These are phyloP conservation scores for Phylloscopus collybita DNA, from an alignment of 2,797 vertebrate genomes.

Conservation along the genomic window DNA sequence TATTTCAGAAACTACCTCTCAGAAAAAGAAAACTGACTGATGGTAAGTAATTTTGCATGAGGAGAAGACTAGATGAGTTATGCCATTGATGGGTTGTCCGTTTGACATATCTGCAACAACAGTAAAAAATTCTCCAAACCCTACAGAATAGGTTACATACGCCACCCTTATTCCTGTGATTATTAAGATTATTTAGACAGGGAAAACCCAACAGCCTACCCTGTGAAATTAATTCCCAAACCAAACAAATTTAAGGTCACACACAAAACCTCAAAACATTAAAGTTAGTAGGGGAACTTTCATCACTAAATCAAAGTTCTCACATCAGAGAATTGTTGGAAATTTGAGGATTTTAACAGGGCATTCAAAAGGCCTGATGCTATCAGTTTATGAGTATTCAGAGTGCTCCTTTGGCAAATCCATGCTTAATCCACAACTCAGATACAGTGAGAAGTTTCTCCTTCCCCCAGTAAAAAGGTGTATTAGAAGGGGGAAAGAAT, in stretches of 20 bases:
- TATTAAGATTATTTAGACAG: neutral
- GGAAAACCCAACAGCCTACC: neutral
- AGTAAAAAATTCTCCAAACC: neutral
- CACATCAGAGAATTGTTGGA: neutral
- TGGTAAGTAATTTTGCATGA: neutral
- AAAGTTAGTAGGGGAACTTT: neutral
- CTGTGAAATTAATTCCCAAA: neutral
- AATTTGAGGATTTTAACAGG: neutral
- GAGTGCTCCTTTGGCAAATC: neutral
- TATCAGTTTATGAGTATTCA: neutral
- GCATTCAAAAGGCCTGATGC: neutral
- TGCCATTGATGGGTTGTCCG: neutral
- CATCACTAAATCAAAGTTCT: neutral
- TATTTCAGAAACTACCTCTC: neutral
- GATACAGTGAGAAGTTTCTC: neutral
- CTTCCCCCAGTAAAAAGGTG: neutral
- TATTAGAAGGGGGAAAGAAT: neutral
- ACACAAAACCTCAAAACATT: neutral
- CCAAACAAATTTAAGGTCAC: neutral
- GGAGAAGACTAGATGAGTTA: neutral
- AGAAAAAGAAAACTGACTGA: neutral
- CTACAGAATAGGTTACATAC: neutral
- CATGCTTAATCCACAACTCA: neutral
- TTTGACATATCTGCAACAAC: neutral
- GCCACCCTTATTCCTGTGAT: neutral